Evolutionary conservation across 2,113 vertebrate genomes (phyloP).

Genomic region (Dendrocopos noguchii): DNA sequence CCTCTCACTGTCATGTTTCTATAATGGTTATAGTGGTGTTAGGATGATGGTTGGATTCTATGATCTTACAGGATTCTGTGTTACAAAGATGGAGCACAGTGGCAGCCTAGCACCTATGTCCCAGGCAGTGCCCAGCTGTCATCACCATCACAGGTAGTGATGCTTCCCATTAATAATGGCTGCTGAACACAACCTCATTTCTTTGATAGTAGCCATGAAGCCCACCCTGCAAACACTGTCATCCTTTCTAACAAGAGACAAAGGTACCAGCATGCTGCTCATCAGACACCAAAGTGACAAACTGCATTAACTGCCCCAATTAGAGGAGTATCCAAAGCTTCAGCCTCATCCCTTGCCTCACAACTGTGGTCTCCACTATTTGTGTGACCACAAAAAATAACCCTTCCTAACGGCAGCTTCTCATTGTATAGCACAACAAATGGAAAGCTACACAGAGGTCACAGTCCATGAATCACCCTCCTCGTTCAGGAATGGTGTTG

Average conservation of each 20-base stretch:
- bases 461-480: fast-evolving
- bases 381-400: not conserved
- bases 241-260: not conserved
- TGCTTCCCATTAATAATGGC: not conserved
- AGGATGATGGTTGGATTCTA: too few species aligned
- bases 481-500: not conserved
- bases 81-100: not conserved
- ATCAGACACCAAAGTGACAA: not conserved
- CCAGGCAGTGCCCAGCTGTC: not conserved
- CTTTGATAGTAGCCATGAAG: not conserved
- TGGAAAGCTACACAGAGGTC: not conserved
- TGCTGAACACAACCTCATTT: not conserved
- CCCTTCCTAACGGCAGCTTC: not conserved
- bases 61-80: too few species aligned
- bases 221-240: not conserved
- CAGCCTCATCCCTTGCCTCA: not conserved
- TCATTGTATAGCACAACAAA: not conserved
- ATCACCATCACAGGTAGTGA: not conserved
- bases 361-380: fast-evolving
- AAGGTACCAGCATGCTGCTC: not conserved
- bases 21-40: too few species aligned
- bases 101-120: not conserved
- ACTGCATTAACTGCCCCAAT: not conserved
- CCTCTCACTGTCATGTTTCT: not conserved
- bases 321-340: not conserved